These are phyloP conservation scores for Mythimna ferrago DNA, from an alignment of 2,888 invertebrate species.

Conservation along the genomic window DNA sequence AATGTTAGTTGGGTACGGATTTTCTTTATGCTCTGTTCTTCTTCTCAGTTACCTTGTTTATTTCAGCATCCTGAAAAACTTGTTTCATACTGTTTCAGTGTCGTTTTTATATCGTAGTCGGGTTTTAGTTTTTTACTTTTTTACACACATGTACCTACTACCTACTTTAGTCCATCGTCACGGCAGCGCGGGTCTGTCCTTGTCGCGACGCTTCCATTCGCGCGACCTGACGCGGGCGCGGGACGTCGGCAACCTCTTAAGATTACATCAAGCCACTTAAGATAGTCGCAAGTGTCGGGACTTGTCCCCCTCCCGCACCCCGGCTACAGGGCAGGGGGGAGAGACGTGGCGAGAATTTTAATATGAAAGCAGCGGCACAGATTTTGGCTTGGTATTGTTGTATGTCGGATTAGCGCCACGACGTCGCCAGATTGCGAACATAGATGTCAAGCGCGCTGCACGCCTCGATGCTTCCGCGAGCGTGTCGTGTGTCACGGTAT, in stretches of 20 bases:
- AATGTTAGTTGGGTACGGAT: no score
- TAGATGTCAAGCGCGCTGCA: constrained; percentile 20
- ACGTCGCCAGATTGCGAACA: constrained; percentile 27
- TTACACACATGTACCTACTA: neutral
- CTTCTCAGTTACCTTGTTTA: no score
- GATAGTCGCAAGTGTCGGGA: constrained; percentile 31
- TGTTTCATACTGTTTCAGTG: no score
- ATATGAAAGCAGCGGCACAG: constrained; percentile 57
- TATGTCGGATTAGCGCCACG: constrained; percentile 7
- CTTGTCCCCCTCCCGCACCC: neutral
- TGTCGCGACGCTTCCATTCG: neutral
- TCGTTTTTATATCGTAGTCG: no score
- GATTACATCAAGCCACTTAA: constrained; percentile 60
- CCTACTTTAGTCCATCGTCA: neutral
- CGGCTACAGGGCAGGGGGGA: neutral
- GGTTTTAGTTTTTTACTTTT: no score
- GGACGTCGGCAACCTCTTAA: constrained; percentile 54
- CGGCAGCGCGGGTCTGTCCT: neutral
- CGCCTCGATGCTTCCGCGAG: constrained; percentile 10
- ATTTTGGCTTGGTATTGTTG: constrained; percentile 45
- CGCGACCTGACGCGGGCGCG: constrained; percentile 10
- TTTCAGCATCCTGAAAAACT: no score
- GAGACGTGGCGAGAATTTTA: constrained; percentile 61
- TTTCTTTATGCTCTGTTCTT: no score
- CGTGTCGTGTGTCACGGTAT: neutral